phyloP scores from a whole-genome alignment of 2,888 invertebrate genomes.

The Xestia ashworthii region DNA sequence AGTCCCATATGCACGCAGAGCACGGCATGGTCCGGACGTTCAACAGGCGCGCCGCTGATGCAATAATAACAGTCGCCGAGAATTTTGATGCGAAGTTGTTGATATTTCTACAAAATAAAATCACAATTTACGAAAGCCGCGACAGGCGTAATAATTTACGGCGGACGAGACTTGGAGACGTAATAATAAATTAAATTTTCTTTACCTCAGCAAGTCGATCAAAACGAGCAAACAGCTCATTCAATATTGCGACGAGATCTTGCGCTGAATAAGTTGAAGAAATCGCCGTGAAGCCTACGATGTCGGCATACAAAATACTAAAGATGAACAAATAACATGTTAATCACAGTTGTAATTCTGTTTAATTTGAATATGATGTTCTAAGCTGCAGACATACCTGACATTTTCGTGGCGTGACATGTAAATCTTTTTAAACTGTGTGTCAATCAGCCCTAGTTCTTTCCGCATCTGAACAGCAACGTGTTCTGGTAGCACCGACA shows the following conservation, averaged over 20 bases:
- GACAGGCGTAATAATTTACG: constrained; percentile 43
- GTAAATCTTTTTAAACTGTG: constrained; percentile 99
- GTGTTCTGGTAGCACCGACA: constrained; percentile 98
- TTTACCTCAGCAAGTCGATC: constrained; percentile 96
- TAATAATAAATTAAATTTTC: constrained; percentile 56
- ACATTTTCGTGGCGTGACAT: constrained; percentile 99
- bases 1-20: constrained; percentile 98
- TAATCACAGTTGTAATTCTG: constrained; percentile 18
- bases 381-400: constrained; percentile 91
- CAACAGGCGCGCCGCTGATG: constrained; percentile 98
- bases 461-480: constrained; percentile 99
- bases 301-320: constrained; percentile 99
- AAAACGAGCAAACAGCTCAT: constrained; percentile 98
- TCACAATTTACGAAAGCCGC: constrained; percentile 47
- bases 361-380: constrained; percentile 30
- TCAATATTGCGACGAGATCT: constrained; percentile 98
- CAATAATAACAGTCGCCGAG: constrained; percentile 99
- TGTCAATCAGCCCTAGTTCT: constrained; percentile 97
- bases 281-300: constrained; percentile 99
- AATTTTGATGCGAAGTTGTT: constrained; percentile 98
- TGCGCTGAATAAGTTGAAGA: constrained; percentile 98
- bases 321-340: constrained; percentile 70
- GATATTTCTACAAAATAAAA: constrained; percentile 93
- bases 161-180: constrained; percentile 43
- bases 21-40: constrained; percentile 97